Percentiles rank a stretch among this genome's conserved stretches.
Evolutionary conservation across 1,140 invertebrate species (phyloP).

Genomic region (Tetraneura akinire): DNA sequence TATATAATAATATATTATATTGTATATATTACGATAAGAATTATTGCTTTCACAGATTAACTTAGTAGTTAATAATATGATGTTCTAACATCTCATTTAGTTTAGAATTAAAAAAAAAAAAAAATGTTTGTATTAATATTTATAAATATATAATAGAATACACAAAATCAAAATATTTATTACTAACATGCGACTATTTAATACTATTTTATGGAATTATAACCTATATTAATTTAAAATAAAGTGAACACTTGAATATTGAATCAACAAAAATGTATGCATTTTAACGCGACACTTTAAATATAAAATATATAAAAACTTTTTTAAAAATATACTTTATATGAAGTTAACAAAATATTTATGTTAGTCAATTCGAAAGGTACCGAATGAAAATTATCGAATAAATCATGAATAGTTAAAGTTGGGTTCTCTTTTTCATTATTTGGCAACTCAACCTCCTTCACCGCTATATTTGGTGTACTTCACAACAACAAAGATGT

Average conservation of each 20-base stretch:
- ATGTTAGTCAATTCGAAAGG: conserved; percentile 5
- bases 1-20: too few species aligned
- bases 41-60: not conserved
- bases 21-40: too few species aligned
- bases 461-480: not conserved
- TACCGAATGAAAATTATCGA: conserved; percentile 17
- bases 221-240: not conserved
- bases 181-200: not conserved
- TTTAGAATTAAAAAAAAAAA: not conserved
- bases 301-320: not conserved
- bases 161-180: too few species aligned
- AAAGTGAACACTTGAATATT: not conserved
- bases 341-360: conserved; percentile 11
- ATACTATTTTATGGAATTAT: not conserved
- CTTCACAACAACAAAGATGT: not conserved
- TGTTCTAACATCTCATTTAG: not conserved
- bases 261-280: too few species aligned
- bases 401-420: conserved; percentile 32
- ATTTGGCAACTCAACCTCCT: not conserved
- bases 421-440: conserved; percentile 24
- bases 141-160: not conserved
- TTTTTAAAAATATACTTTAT: not conserved
- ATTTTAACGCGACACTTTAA: not conserved
- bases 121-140: not conserved
- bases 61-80: not conserved